Conservation (phyloP, 2,888 invertebrate genomes). For the Hypomecis punctinalis region DNA sequence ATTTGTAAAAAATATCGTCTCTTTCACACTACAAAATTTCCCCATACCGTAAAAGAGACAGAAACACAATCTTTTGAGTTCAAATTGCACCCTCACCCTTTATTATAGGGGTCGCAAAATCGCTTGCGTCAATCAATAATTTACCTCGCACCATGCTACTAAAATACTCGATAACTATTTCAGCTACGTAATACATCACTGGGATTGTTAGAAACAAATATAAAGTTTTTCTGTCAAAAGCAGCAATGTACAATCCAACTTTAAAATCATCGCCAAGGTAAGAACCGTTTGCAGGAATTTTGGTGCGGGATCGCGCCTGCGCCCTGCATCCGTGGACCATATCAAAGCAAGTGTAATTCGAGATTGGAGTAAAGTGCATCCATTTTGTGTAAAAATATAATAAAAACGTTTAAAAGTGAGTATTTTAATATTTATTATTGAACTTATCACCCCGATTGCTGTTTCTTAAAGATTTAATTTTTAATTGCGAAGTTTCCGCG, state of each 20-base stretch:
- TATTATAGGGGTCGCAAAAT: constrained; percentile 60
- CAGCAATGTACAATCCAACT: constrained; percentile 50
- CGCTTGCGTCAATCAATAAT: constrained; percentile 82
- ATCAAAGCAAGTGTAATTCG: constrained; percentile 71
- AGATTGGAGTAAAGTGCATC: constrained; percentile 70
- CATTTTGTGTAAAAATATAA: constrained; percentile 62
- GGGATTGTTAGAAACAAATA: constrained; percentile 20
- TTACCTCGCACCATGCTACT: constrained; percentile 48
- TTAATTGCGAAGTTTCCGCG: neutral
- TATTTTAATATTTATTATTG: constrained; percentile 37
- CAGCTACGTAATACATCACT: constrained; percentile 49
- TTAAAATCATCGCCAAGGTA: neutral
- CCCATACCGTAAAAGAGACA: constrained; percentile 47
- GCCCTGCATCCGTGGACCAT: constrained; percentile 76
- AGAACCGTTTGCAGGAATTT: constrained; percentile 51
- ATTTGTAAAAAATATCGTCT: constrained; percentile 18
- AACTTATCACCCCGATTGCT: neutral
- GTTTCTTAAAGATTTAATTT: neutral
- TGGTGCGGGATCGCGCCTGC: constrained; percentile 70
- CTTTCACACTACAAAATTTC: constrained; percentile 32
- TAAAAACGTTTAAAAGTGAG: constrained; percentile 67
- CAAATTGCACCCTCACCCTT: constrained; percentile 50
- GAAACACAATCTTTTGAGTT: constrained; percentile 35
- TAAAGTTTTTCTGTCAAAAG: constrained; percentile 2
- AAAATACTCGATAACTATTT: constrained; percentile 18